Conservation (phyloP, 2,797 vertebrate species). For the Eptatretus atami region DNA sequence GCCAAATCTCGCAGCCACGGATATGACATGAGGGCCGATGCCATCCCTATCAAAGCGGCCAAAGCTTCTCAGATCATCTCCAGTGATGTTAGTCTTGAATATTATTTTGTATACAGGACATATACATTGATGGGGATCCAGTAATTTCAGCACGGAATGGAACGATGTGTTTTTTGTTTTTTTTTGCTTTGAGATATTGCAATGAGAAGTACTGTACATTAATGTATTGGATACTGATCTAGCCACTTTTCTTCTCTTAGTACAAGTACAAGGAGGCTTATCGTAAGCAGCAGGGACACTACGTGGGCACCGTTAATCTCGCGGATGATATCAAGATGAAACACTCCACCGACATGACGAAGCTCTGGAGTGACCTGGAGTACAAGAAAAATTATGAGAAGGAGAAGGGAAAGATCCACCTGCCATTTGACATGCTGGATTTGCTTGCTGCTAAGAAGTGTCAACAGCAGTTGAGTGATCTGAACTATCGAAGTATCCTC, state of each 20-base stretch:
- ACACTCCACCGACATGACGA: conserved; percentile 35
- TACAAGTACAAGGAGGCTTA: conserved; percentile 48
- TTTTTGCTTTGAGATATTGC: too few relatives aligned
- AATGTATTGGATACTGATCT: too few relatives aligned
- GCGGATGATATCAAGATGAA: conserved; percentile 33
- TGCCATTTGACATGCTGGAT: not conserved
- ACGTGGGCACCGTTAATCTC: conserved; percentile 34
- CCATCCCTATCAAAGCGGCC: too few relatives aligned
- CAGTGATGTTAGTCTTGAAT: too few relatives aligned
- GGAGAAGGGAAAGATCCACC: conserved; percentile 3
- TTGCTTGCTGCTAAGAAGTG: conserved; percentile 5
- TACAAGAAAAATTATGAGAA: conserved; percentile 1
- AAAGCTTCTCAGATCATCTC: too few relatives aligned
- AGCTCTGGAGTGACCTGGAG: conserved; percentile 40
- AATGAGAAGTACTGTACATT: too few relatives aligned
- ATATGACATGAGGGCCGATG: too few relatives aligned
- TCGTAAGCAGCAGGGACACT: conserved; percentile 46
- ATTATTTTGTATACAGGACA: too few relatives aligned
- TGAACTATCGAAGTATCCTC: conserved; percentile 5
- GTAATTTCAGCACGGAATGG: too few relatives aligned
- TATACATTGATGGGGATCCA: too few relatives aligned
- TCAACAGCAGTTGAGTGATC: conserved; percentile 7
- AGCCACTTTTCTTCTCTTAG: conserved; percentile 12
- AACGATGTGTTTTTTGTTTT: too few relatives aligned
- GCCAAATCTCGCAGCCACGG: too few relatives aligned